Conservation (phyloP, 2,797 vertebrate genomes). For the Myotis planiceps region DNA sequence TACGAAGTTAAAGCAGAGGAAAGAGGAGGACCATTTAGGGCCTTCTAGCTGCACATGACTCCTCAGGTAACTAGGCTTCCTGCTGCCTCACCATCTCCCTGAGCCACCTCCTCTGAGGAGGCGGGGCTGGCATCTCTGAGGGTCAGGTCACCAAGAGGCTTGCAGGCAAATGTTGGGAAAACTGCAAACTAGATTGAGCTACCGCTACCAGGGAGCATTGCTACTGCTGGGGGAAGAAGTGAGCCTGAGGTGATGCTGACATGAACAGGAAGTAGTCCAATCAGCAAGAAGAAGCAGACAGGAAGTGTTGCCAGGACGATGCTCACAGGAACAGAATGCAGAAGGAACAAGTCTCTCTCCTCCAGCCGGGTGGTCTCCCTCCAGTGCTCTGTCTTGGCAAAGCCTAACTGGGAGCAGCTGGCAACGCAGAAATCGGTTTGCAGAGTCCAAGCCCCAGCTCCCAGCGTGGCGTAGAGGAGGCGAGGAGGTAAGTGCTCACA, state of each 20-base stretch:
- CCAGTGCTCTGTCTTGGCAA: not conserved
- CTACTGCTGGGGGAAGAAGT: not conserved
- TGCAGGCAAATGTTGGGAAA: not conserved
- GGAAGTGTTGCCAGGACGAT: not conserved
- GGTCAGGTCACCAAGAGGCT: no score
- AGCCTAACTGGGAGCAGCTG: not conserved
- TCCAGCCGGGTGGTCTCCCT: not conserved
- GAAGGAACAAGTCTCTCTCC: not conserved
- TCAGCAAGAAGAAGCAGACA: not conserved
- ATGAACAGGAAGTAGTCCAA: not conserved
- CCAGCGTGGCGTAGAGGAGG: not conserved
- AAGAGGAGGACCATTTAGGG: not conserved
- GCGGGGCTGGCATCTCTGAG: not conserved
- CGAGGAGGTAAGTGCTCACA: not conserved
- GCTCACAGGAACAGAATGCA: not conserved
- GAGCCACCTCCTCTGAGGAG: no score
- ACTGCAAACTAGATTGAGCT: not conserved
- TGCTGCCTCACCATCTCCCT: not conserved
- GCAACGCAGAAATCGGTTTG: not conserved
- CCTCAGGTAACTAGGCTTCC: not conserved
- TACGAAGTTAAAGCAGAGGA: not conserved
- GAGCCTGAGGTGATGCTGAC: not conserved
- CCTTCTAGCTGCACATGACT: not conserved
- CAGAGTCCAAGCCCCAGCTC: not conserved
- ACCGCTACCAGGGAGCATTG: not conserved